Evolutionary conservation across 2,113 vertebrate genomes (phyloP).

Genomic region (Pedionomus torquatus): DNA sequence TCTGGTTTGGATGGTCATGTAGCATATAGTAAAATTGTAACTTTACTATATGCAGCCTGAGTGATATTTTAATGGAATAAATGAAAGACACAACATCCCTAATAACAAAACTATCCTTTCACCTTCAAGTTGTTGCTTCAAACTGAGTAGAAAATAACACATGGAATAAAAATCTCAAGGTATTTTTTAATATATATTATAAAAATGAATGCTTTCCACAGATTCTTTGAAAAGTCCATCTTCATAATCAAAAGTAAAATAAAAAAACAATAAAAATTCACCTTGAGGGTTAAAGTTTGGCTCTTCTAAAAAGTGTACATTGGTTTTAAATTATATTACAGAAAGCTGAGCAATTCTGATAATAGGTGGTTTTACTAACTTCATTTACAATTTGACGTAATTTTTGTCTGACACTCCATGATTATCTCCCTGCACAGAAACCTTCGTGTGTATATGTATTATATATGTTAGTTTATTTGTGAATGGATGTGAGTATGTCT

Average conservation of each 20-base stretch:
- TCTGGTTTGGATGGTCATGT: neutral
- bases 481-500: neutral
- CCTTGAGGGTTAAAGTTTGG: neutral
- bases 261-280: neutral
- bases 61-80: neutral
- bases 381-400: neutral
- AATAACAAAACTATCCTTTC: neutral
- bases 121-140: neutral
- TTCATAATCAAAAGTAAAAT: neutral
- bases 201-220: neutral
- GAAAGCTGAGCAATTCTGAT: neutral
- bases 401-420: neutral
- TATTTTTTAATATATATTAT: neutral
- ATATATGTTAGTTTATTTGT: neutral
- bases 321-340: neutral
- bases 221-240: neutral
- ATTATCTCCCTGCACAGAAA: neutral
- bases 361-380: neutral
- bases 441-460: neutral
- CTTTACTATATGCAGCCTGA: neutral
- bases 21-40: neutral
- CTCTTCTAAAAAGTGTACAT: neutral
- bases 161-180: neutral
- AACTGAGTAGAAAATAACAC: neutral
- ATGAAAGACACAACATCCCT: neutral